Conservation (phyloP, 2,113 vertebrate genomes). For the Phycodurus eques region DNA sequence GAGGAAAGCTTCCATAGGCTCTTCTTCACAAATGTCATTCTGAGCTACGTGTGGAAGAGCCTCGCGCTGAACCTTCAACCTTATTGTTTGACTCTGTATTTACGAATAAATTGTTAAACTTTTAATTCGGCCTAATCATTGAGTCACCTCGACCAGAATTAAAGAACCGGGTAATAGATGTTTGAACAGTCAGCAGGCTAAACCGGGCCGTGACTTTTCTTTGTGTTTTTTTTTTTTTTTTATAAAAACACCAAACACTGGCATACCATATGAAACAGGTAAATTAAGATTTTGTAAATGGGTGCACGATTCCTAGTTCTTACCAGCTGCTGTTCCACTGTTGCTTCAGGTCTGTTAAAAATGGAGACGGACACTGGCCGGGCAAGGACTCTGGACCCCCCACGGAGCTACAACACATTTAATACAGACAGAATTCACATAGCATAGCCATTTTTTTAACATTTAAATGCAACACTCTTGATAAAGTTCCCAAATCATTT, state of each 20-base stretch:
- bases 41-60: no score
- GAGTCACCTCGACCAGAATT: no score
- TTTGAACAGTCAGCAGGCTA: no score
- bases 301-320: background rate
- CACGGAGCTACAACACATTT: constrained; percentile 64
- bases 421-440: background rate
- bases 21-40: no score
- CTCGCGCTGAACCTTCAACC: no score
- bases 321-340: constrained; percentile 73
- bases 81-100: no score
- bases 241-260: background rate
- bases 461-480: background rate
- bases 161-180: no score
- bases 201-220: no score
- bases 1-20: no score
- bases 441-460: background rate
- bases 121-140: no score
- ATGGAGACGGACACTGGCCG: constrained; percentile 70
- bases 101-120: no score
- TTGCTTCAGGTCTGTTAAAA: constrained; percentile 72
- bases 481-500: background rate
- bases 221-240: no score
- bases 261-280: background rate
- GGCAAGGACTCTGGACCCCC: constrained; percentile 74
- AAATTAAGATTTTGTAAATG: background rate